Percentiles rank a stretch among this genome's conserved stretches.
These are phyloP conservation scores for Tupaia chinensis DNA, from an alignment of 2,113 vertebrate species.

Conservation along the genomic window DNA sequence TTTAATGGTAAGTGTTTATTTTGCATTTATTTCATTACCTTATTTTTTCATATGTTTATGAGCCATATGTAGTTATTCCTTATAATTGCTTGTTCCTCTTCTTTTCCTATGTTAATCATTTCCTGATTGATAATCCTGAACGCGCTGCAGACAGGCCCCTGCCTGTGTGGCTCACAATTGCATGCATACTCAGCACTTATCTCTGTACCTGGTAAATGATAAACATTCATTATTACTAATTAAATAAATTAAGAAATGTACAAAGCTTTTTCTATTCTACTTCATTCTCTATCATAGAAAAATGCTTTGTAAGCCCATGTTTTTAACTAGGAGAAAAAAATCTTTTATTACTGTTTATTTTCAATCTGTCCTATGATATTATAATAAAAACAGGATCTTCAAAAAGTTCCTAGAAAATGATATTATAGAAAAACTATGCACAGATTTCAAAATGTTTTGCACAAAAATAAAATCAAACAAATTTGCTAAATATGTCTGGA, in stretches of 20 bases:
- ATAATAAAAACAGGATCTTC: no score
- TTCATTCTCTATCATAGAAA: neutral
- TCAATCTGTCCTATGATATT: neutral
- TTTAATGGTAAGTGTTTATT: neutral
- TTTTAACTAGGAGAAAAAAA: neutral
- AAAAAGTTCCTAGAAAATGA: no score
- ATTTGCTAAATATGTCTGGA: no score
- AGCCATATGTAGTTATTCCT: neutral
- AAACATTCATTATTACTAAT: constrained; percentile 2
- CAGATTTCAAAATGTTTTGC: no score
- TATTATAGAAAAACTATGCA: no score
- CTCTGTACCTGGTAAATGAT: neutral
- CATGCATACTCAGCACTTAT: neutral
- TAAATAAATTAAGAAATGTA: neutral
- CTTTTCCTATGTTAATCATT: neutral
- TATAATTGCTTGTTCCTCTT: neutral
- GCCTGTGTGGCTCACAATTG: neutral
- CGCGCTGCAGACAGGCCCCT: neutral
- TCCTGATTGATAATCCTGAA: neutral
- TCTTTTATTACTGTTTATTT: neutral
- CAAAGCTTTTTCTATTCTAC: neutral
- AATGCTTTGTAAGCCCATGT: neutral
- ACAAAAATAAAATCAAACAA: no score
- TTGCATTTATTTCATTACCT: neutral
- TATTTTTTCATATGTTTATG: neutral